Base-by-base conservation (phyloP, 2,113 vertebrate species). In the Entelurus aequoreus region DNA sequence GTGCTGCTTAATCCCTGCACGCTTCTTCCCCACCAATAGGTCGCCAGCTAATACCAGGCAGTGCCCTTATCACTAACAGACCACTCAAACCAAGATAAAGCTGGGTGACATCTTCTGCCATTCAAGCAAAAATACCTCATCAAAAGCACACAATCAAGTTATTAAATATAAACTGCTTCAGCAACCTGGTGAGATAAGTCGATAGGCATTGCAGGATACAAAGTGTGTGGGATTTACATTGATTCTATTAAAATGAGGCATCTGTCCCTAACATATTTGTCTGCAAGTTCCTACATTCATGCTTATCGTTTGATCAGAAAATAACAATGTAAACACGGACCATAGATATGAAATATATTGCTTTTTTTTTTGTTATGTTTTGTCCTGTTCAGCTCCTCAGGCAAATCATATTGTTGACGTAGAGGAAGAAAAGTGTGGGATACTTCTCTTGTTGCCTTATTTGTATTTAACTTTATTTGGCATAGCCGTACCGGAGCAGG, bases 61-160 rank as follows among this genome's bases (percentile, higher is more conserved):
- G 36, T 68, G 69, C 63, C 65, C 56, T 48, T 55, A 75, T 67
- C 65, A 65, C 54, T 71, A 71, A 75, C 63, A 68, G 70, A 66
- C 65, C 79, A 76, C 78, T 66, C 64, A 60, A 74, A 83, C 65
- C 37, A 60, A 65, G 72, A 74, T 79, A 78, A 84, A 71, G 54
- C 60, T 66, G 74, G 49, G 75, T 71, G 77, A 76, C 77, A 76
- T 48, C 16, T 46, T 14, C 36, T 16, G 6, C 62, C 47, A 16
- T 54, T 56, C 50, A 49, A 48, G 49, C 46, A 65, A 71, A 46
- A 79, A 80, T 72, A 72, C 16, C 44, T 72, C 83, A 80, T 75
- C 51, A 59, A 38, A 54, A 50, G 49, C 55, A 69, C 56, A 60
- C 49, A 66, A 82, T 62, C 66, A 74, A 63, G 65, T 58, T 65